A percentile compares a stretch with the other conserved stretches of the same genome.
Evolutionary conservation across 2,113 vertebrate genomes (phyloP).

Genomic region (Gymnobelideus leadbeateri): DNA sequence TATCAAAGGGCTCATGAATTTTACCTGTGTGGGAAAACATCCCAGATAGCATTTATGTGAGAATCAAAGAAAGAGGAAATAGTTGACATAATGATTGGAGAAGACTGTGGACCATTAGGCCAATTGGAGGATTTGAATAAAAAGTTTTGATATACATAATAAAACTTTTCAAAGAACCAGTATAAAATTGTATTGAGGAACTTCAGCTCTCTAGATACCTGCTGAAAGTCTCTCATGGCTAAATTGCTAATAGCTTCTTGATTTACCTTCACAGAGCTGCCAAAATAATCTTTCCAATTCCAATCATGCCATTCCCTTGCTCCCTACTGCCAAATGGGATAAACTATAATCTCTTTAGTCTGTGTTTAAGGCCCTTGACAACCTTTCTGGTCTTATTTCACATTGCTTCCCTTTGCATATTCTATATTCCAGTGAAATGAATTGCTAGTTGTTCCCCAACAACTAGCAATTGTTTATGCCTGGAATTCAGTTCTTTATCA

Average conservation of each 20-base stretch:
- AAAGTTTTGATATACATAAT: neutral
- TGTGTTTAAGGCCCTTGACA: neutral
- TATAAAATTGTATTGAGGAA: neutral
- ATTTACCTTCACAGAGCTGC: neutral
- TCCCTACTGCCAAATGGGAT: neutral
- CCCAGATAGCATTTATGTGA: neutral
- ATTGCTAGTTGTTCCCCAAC: neutral
- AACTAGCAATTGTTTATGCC: no score
- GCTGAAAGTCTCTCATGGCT: neutral
- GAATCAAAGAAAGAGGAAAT: neutral
- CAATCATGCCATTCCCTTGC: neutral
- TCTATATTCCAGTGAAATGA: neutral
- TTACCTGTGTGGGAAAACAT: neutral
- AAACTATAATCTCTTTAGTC: neutral
- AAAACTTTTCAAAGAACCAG: neutral
- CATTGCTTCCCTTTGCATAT: neutral
- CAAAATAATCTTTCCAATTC: neutral
- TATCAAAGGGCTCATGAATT: neutral
- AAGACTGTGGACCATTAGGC: neutral
- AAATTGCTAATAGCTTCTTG: neutral
- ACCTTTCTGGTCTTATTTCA: neutral
- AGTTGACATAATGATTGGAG: neutral
- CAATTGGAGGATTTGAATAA: neutral
- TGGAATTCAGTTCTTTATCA: neutral
- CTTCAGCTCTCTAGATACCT: neutral